These are phyloP conservation scores for Coreius guichenoti DNA, from an alignment of 2,797 vertebrate genomes.

Conservation along the genomic window DNA sequence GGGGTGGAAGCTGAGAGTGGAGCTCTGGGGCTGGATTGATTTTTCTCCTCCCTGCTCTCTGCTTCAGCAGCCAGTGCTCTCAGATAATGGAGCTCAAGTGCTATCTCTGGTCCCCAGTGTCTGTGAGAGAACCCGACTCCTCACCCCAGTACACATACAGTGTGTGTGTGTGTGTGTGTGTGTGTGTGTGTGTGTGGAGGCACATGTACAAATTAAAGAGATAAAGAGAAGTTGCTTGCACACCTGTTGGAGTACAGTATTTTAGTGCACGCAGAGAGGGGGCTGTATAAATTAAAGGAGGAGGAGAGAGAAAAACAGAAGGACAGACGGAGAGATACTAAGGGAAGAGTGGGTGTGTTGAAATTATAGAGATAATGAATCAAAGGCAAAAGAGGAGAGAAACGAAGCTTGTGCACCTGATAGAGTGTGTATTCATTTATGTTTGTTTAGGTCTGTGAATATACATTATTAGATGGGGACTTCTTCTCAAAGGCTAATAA, in stretches of 20 bases:
- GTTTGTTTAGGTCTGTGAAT: background rate
- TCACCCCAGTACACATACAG: conserved; percentile 32
- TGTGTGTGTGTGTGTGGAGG: conserved; percentile 15
- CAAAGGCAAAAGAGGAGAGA: conserved; percentile 22
- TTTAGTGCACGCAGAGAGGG: background rate
- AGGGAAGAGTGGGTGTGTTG: conserved; percentile 13
- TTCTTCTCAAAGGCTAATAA: conserved; percentile 54
- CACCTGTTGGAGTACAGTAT: conserved; percentile 43
- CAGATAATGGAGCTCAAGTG: conserved; percentile 59
- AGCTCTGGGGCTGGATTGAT: conserved; percentile 52
- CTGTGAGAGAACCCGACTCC: conserved; percentile 48
- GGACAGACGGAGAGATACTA: conserved; percentile 10
- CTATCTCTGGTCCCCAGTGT: conserved; percentile 56
- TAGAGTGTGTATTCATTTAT: background rate
- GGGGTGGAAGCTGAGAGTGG: conserved; percentile 39
- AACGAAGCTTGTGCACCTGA: background rate
- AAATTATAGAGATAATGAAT: conserved; percentile 18
- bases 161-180: conserved; percentile 31
- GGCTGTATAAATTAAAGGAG: conserved; percentile 6
- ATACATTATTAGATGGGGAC: conserved; percentile 8
- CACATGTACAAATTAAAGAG: conserved; percentile 12
- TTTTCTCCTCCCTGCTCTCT: conserved; percentile 47
- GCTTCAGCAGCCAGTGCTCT: conserved; percentile 48
- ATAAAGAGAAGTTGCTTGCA: conserved; percentile 29
- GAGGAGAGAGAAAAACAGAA: conserved; percentile 8